Conservation (phyloP, 2,113 vertebrate genomes). For the Elanus axillaris region DNA sequence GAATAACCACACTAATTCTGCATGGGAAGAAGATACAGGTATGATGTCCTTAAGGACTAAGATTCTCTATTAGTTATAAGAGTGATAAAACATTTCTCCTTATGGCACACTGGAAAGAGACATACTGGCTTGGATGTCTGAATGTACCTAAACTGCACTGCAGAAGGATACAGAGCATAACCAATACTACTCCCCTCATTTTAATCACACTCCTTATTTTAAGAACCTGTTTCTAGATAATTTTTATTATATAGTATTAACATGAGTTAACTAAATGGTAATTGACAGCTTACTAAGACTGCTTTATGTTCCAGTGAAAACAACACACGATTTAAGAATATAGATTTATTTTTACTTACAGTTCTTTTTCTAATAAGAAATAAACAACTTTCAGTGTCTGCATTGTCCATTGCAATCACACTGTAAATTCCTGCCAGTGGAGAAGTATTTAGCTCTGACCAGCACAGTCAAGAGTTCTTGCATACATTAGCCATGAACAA, state of each 20-base stretch:
- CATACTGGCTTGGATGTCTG: not conserved
- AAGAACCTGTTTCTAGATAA: not conserved
- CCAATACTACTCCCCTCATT: not conserved
- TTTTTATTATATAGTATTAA: not conserved
- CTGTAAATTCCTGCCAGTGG: not conserved
- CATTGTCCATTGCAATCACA: not conserved
- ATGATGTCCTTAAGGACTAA: not conserved
- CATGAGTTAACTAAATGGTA: not conserved
- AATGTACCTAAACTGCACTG: not conserved
- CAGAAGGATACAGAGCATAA: not conserved
- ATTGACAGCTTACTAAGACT: not conserved
- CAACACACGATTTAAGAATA: not conserved
- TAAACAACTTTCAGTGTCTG: not conserved
- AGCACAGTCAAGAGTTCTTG: not conserved
- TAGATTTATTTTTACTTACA: not conserved
- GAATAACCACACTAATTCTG: not conserved
- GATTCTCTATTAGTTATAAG: not conserved
- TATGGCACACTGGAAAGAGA: not conserved
- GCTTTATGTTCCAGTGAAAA: not conserved
- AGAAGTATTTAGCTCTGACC: not conserved
- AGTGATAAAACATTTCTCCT: not conserved
- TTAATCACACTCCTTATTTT: not conserved
- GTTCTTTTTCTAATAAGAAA: not conserved
- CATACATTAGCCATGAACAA: not conserved
- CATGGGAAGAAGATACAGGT: not conserved